Conservation (phyloP, 2,888 invertebrate genomes). For the Drosophila hamatofila region DNA sequence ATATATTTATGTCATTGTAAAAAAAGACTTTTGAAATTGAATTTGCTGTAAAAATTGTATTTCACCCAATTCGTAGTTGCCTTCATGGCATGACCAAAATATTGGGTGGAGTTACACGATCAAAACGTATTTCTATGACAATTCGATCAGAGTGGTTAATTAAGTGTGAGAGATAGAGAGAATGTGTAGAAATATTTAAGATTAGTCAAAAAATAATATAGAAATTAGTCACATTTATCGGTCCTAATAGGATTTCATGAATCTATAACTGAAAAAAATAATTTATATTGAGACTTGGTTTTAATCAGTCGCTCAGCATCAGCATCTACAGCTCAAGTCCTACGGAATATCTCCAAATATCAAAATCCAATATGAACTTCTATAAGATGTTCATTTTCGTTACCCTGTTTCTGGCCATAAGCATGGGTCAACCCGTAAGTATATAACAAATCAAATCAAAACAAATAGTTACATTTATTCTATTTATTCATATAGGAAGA, state of each 20-base stretch:
- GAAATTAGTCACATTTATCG: too few relatives aligned
- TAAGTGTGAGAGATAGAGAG: neutral
- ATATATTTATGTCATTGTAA: neutral
- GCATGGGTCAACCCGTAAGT: conserved; percentile 68
- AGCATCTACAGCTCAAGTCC: too few relatives aligned
- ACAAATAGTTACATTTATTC: too few relatives aligned
- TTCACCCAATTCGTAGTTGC: neutral
- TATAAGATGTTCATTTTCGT: conserved; percentile 69
- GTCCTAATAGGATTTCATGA: too few relatives aligned
- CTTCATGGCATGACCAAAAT: conserved; percentile 3
- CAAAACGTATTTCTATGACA: conserved; percentile 10
- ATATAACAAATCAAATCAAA: too few relatives aligned
- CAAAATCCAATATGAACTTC: conserved; percentile 60
- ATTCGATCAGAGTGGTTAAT: neutral
- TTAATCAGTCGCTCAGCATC: too few relatives aligned
- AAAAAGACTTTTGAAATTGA: neutral
- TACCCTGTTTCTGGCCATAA: conserved; percentile 70
- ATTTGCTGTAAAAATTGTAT: conserved; percentile 17
- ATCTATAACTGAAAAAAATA: too few relatives aligned
- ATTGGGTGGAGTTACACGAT: conserved; percentile 36
- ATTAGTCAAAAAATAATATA: too few relatives aligned
- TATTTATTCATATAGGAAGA: too few relatives aligned
- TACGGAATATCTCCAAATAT: conserved; percentile 9
- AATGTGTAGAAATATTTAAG: too few relatives aligned
- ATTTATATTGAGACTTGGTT: too few relatives aligned